A percentile compares a stretch with the other conserved stretches of the same genome.
Evolutionary conservation across 1,140 invertebrate genomes (phyloP).

Genomic region (Bilobella aurantiaca): DNA sequence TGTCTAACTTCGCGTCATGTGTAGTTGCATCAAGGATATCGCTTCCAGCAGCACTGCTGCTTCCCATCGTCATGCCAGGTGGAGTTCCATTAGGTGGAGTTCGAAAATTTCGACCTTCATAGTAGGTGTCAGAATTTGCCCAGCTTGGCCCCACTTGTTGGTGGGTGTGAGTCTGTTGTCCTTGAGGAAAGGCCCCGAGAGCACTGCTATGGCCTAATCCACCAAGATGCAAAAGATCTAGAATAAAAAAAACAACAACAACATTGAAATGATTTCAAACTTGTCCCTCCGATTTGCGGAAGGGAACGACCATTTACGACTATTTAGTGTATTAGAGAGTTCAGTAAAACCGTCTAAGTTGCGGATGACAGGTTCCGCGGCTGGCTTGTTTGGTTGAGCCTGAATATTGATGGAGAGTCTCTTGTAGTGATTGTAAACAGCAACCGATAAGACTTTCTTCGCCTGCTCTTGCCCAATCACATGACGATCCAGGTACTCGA

Average conservation of each 20-base stretch:
- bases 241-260: slow-evolving; percentile 33
- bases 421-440: slow-evolving; percentile 99
- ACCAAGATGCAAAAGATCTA: slow-evolving; percentile 74
- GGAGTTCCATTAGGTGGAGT: slow-evolving; percentile 20
- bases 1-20: slow-evolving; percentile 83
- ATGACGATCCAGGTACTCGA: slow-evolving; percentile 30
- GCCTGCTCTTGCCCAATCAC: slow-evolving; percentile 96
- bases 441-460: slow-evolving; percentile 96
- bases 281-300: not conserved
- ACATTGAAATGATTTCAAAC: not conserved
- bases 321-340: slow-evolving; percentile 28
- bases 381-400: slow-evolving; percentile 36
- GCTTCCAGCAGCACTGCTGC: slow-evolving; percentile 47
- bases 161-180: slow-evolving; percentile 27
- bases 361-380: slow-evolving; percentile 23
- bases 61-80: slow-evolving; percentile 30
- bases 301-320: slow-evolving; percentile 17
- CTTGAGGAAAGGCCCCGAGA: slow-evolving; percentile 41
- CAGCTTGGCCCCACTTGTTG: slow-evolving; percentile 30
- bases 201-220: slow-evolving; percentile 57
- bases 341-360: slow-evolving; percentile 33
- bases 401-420: slow-evolving; percentile 90
- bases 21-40: slow-evolving; percentile 76
- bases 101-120: slow-evolving; percentile 22
- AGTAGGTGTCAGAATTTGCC: slow-evolving; percentile 35